A percentile compares a stretch with the other conserved stretches of the same genome.
phyloP scores from a whole-genome alignment of 1,140 invertebrate species.

The Drosophila rufa region DNA sequence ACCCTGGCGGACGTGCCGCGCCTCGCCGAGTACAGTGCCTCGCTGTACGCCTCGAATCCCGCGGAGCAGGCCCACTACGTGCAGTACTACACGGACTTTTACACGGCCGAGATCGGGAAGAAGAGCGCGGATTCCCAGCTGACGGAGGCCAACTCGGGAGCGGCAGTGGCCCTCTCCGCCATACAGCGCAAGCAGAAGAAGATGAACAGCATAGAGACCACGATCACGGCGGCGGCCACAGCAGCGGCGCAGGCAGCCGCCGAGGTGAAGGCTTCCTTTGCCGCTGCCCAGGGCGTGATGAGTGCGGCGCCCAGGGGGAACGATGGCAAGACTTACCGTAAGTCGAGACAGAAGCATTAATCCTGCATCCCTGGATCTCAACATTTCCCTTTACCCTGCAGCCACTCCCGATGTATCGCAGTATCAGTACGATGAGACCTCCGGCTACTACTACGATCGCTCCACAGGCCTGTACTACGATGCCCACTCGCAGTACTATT shows the following conservation, averaged over 20 bases:
- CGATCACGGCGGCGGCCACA: constrained; percentile 75
- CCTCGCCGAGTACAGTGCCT: constrained; percentile 92
- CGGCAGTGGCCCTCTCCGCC: constrained; percentile 95
- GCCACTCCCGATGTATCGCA: constrained; percentile 94
- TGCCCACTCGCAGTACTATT: constrained; percentile 96
- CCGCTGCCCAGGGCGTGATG: constrained; percentile 67
- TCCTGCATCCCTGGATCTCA: not conserved
- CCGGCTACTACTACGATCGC: constrained; percentile 98
- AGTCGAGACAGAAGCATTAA: constrained; percentile 64
- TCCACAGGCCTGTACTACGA: constrained; percentile 97
- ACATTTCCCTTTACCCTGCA: constrained; percentile 68
- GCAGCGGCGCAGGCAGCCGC: constrained; percentile 75
- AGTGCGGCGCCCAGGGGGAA: constrained; percentile 86
- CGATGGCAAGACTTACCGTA: constrained; percentile 89
- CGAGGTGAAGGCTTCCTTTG: constrained; percentile 60
- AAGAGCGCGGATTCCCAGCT: constrained; percentile 86
- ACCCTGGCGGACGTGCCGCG: constrained; percentile 90
- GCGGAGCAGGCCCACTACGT: constrained; percentile 91
- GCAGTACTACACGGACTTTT: constrained; percentile 93
- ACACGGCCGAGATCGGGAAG: constrained; percentile 90
- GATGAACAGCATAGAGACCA: constrained; percentile 74
- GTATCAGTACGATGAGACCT: constrained; percentile 97
- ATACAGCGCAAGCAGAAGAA: constrained; percentile 87
- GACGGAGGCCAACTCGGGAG: constrained; percentile 92
- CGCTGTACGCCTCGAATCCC: constrained; percentile 90